Evolutionary conservation across 2,797 vertebrate genomes (phyloP), one percentile per base, ranked within the genome.

Genomic region (Gambelia wislizenii): DNA sequence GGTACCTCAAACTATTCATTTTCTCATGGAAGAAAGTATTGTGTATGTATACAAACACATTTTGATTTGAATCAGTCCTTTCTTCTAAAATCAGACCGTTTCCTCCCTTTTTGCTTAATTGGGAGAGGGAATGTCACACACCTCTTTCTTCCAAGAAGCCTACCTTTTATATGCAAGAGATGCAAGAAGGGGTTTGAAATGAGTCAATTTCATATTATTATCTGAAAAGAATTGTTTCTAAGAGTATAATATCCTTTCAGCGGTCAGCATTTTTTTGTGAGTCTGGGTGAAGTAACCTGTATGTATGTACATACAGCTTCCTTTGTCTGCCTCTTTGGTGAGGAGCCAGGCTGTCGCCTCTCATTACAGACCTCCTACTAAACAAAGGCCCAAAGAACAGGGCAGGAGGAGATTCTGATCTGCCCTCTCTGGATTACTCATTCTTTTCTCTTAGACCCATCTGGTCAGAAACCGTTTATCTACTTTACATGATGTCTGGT

Each of bases 41-140:
- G 97, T 97, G 97, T 97, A 25, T 98, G 97, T 97, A 97, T 97
- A 97, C 96, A 97, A 97, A 97, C 96, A 96, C 95, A 96, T 97
- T 97, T 97, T 97, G 97, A 97, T 97, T 97, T 97, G 97, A 97
- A 97, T 97, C 97, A 97, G 95, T 96, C 93, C 94, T 96, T 95
- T 96, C 92, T 87, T 93, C 93, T 93, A 95, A 97, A 97, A 96
- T 95, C 96, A 96, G 94, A 96, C 94, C 87, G 94, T 94, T 95
- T 94, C 94, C 95, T 67, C 33, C 4, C 30, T 61, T 56, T 76
- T 44, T 14, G 36, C 30, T 25, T 52, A 20, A 18, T 44, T 54
- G 64, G 61, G 87, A 87, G 91, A 94, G 91, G 92, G 93, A 95
- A 91, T 22, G 88, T 1, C 69, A 30, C 39, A 77, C 9, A 49